phyloP scores from a whole-genome alignment of 1,140 invertebrate species.

The Eulimnadia texana region DNA sequence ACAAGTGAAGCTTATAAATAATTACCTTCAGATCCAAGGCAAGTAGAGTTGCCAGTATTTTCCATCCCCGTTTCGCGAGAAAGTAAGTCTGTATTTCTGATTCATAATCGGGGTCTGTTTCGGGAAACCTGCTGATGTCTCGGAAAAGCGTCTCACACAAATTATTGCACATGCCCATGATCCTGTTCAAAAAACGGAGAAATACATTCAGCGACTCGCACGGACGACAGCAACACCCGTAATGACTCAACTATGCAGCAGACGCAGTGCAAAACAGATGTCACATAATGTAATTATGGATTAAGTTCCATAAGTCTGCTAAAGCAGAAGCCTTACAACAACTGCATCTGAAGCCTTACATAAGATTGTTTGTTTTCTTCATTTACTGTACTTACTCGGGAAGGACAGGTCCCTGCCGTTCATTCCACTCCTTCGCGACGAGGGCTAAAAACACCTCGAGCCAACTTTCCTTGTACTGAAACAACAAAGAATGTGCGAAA shows the following conservation, averaged over 20 bases:
- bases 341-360: too few species aligned
- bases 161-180: neutral
- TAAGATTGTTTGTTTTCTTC: too few species aligned
- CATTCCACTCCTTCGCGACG: neutral
- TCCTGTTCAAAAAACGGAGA: neutral
- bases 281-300: neutral
- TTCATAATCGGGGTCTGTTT: neutral
- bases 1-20: neutral
- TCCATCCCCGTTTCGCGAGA: neutral
- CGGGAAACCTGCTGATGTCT: neutral
- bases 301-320: neutral
- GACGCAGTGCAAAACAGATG: neutral
- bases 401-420: neutral
- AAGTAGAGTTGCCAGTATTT: neutral
- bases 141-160: neutral
- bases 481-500: neutral
- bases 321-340: neutral
- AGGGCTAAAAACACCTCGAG: neutral
- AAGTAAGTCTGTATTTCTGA: neutral
- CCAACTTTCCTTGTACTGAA: constrained; percentile 1
- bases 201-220: too few species aligned
- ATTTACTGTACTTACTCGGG: neutral
- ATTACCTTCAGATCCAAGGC: neutral
- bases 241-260: too few species aligned
- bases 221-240: too few species aligned